These are phyloP conservation scores for Lasius fuliginosus DNA, from an alignment of 2,888 invertebrate species.

Conservation along the genomic window DNA sequence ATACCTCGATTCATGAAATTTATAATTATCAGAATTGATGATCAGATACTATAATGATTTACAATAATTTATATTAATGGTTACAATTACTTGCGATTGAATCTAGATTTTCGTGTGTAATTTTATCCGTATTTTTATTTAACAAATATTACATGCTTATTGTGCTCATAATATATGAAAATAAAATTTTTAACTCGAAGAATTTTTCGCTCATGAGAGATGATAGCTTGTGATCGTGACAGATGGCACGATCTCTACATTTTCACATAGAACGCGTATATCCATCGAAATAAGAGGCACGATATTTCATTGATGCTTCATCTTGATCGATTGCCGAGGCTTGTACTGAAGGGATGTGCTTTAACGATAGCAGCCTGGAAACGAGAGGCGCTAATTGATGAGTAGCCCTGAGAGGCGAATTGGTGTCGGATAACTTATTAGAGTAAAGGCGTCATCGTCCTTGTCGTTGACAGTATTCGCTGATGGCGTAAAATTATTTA, in stretches of 20 bases:
- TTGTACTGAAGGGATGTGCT: not conserved
- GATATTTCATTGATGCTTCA: constrained; percentile 26
- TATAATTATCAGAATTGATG: not conserved
- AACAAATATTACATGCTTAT: not conserved
- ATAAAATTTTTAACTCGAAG: not conserved
- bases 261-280: not conserved
- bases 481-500: constrained; percentile 54
- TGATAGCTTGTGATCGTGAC: not conserved
- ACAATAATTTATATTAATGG: not conserved
- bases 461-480: constrained; percentile 42
- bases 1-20: not conserved
- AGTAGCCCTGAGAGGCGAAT: constrained; percentile 45
- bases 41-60: not conserved
- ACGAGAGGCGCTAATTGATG: constrained; percentile 51
- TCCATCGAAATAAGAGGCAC: constrained; percentile 28
- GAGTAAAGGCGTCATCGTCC: constrained; percentile 20
- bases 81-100: constrained; percentile 12
- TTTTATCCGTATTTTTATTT: not conserved
- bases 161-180: not conserved
- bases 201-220: not conserved
- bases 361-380: constrained; percentile 34
- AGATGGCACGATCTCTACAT: constrained; percentile 8
- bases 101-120: constrained; percentile 7
- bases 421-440: constrained; percentile 58
- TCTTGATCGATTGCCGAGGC: constrained; percentile 45